Conservation (phyloP, 2,113 vertebrate species). For the Malurus alboscapulatus region DNA sequence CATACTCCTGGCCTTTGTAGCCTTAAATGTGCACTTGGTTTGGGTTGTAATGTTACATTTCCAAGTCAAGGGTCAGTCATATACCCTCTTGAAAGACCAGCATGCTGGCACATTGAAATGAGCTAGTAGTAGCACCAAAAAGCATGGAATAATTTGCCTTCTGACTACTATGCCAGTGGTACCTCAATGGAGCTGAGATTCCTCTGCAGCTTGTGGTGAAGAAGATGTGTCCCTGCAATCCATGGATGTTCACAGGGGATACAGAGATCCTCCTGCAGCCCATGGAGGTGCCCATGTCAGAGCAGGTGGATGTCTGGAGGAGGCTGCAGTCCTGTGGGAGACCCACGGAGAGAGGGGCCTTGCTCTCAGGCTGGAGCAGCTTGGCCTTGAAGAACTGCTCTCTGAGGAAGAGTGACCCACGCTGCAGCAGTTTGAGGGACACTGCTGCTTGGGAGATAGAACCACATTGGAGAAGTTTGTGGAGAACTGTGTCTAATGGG, state of each 20-base stretch:
- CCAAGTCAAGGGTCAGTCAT: not conserved
- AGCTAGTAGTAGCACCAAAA: not conserved
- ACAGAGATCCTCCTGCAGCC: not conserved
- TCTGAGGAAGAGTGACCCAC: rapidly evolving
- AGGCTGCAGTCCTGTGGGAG: not conserved
- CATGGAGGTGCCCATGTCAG: rapidly evolving
- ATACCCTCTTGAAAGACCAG: not conserved
- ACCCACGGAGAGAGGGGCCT: not conserved
- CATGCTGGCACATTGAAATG: not conserved
- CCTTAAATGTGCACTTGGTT: not conserved
- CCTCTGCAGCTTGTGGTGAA: not conserved
- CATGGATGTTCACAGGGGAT: no score
- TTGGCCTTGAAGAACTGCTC: not conserved
- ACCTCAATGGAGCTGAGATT: not conserved
- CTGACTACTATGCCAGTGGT: not conserved
- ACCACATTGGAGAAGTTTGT: rapidly evolving
- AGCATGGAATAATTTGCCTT: not conserved
- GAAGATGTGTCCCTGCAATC: not conserved
- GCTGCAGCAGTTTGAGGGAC: not conserved
- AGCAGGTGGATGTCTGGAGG: rapidly evolving
- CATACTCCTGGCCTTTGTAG: not conserved
- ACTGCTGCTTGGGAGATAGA: not conserved
- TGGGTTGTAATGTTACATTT: not conserved
- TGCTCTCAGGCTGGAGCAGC: not conserved
- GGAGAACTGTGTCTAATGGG: not conserved